Conservation (phyloP, 2,888 invertebrate genomes). For the Onchidella celtica region DNA sequence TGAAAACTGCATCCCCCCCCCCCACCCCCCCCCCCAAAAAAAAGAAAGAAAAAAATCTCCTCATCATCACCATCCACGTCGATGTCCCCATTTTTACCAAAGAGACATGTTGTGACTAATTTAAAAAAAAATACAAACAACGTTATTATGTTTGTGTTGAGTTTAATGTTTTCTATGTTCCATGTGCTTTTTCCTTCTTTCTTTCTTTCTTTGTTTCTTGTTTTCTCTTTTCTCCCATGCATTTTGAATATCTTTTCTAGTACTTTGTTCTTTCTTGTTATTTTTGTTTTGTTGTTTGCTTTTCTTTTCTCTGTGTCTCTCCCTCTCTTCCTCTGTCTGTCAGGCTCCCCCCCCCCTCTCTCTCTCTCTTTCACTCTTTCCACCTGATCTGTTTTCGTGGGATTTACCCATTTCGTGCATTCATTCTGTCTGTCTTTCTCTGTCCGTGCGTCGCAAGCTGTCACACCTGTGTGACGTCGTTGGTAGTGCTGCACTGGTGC, state of each 20-base stretch:
- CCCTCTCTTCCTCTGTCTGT: not conserved
- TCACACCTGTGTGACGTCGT: too few relatives aligned
- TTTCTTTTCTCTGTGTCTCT: slow-evolving; percentile 3
- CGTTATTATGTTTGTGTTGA: too few relatives aligned
- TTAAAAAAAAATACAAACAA: too few relatives aligned
- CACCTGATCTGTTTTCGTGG: not conserved
- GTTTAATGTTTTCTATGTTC: not conserved
- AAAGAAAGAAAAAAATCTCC: too few relatives aligned
- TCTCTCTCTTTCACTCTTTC: slow-evolving; percentile 15
- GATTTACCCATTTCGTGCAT: too few relatives aligned
- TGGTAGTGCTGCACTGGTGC: too few relatives aligned
- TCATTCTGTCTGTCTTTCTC: not conserved
- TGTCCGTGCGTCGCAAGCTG: not conserved
- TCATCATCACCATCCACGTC: too few relatives aligned
- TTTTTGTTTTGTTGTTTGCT: slow-evolving; percentile 3
- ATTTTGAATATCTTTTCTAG: slow-evolving; percentile 39
- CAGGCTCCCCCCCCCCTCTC: not conserved
- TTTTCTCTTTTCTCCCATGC: not conserved
- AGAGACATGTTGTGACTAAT: too few relatives aligned
- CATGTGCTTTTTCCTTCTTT: not conserved
- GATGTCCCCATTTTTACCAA: too few relatives aligned
- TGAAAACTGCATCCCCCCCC: too few relatives aligned
- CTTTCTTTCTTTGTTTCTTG: not conserved
- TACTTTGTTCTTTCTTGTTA: slow-evolving; percentile 26
- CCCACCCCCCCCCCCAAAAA: too few relatives aligned